Conservation (phyloP, 2,113 vertebrate genomes). For the Platysternon megacephalum region DNA sequence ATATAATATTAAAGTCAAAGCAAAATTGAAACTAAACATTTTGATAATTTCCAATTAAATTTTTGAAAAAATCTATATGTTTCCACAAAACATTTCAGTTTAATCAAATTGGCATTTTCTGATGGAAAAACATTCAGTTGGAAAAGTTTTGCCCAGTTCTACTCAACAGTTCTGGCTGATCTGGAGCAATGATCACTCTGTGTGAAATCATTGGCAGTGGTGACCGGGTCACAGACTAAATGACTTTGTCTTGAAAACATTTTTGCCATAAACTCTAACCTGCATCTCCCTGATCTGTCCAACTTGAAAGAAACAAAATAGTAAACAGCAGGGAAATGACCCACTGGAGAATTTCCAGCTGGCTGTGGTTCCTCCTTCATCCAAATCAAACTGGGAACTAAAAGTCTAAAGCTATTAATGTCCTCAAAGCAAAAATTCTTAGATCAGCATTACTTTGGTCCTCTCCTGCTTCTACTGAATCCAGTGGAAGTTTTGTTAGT, state of each 20-base stretch:
- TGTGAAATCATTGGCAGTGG: neutral
- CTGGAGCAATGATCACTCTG: neutral
- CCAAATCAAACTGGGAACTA: neutral
- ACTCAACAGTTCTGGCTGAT: neutral
- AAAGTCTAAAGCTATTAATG: neutral
- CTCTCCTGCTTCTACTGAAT: neutral
- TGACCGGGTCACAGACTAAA: neutral
- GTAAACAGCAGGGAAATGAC: neutral
- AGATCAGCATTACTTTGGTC: neutral
- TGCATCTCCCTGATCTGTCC: neutral
- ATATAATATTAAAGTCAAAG: neutral
- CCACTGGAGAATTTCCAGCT: neutral
- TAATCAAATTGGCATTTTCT: neutral
- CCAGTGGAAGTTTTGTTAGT: neutral
- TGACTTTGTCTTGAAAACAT: neutral
- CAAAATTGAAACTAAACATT: conserved; percentile 16
- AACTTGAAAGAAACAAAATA: neutral
- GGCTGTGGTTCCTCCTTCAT: neutral
- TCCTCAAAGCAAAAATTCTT: neutral
- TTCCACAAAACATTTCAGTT: neutral
- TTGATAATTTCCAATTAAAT: neutral
- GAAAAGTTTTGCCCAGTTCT: neutral
- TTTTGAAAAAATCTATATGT: neutral
- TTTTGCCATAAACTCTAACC: neutral
- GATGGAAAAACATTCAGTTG: neutral